Conservation (phyloP, 2,888 invertebrate genomes). For the Antitype chi region DNA sequence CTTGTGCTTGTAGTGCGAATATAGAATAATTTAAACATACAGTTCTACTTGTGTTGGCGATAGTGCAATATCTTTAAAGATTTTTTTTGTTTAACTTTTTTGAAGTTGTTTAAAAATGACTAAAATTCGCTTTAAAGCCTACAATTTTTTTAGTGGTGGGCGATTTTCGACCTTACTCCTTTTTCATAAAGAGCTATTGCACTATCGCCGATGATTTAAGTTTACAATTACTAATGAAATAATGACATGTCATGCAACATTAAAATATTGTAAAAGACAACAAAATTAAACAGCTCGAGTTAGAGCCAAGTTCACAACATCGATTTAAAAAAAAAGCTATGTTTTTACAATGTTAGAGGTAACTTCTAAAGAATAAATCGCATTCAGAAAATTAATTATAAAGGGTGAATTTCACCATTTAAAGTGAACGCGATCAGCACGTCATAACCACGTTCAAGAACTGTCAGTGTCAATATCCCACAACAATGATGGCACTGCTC, state of each 20-base stretch:
- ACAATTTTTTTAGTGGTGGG: not conserved
- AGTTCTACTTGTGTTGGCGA: conserved; percentile 44
- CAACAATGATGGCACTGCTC: not conserved
- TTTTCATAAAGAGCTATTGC: conserved; percentile 38
- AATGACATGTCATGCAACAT: conserved; percentile 83
- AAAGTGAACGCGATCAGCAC: not conserved
- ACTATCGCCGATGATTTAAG: conserved; percentile 45
- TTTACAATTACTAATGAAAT: conserved; percentile 41
- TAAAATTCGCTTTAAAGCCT: not conserved
- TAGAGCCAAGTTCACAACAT: conserved; percentile 70
- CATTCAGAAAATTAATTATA: conserved; percentile 42
- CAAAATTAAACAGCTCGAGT: conserved; percentile 56
- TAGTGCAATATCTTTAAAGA: conserved; percentile 49
- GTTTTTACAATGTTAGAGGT: conserved; percentile 47
- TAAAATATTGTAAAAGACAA: conserved; percentile 48
- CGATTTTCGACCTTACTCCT: conserved; percentile 16
- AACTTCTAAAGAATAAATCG: conserved; percentile 28
- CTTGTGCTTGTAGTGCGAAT: conserved; percentile 80
- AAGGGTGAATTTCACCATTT: not conserved
- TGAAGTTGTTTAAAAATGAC: too few relatives aligned
- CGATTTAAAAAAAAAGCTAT: conserved; percentile 49
- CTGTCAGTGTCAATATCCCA: not conserved
- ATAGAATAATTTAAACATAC: conserved; percentile 63
- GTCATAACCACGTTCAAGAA: not conserved
- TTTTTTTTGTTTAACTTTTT: too few relatives aligned